Evolutionary conservation across 2,113 vertebrate species (phyloP), one percentile per base, ranked within the genome.

Genomic region (Limanda limanda): DNA sequence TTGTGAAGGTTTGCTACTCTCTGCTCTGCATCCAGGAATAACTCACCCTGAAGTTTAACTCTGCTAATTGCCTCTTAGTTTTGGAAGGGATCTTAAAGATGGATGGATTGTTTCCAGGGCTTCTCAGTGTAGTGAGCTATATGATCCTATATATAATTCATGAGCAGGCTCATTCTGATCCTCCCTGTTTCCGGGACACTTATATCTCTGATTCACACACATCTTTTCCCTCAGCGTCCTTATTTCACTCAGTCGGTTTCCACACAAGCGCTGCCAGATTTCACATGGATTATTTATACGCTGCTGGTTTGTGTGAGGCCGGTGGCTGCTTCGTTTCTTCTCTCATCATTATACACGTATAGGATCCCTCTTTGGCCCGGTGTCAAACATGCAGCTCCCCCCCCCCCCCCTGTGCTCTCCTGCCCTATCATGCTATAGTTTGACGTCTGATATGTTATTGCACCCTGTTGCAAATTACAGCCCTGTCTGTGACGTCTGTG

Each of bases 211-310:
- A 40, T 54, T 69, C 31, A 37, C 10, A 4, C 47, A 18, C 40
- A 3, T 13, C 12, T 42, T 7, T 7, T 31, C 31, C 6, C 40
- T 13, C 40, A 12, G 40, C 13, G 40, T 42, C 40, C 40, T 42
- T 42, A 13, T 42, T 42, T 8, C 51, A 42, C 13, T 35, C 48
- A 58, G 54, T 5, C 84, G 56, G 15, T 54, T 75, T 72, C 68
- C 27, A 63, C 64, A 35, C 27, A 67, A 59, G 74, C 71, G 20
- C 59, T 37, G 68, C 62, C 57, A 76, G 79, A 81, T 80, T 79
- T 83, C 6, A 48, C 69, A 60, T 90, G 58, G 77, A 78, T 91
- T 86, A 90, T 91, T 92, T 57, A 90, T 70, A 15, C 15, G 13
- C 20, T 24, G 54, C 40, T 61, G 55, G 79, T 86, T 83, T 79